Evolutionary conservation across 2,797 vertebrate genomes (phyloP), one percentile per base, ranked within the genome.

Genomic region (Parotocinclus haroldoi): DNA sequence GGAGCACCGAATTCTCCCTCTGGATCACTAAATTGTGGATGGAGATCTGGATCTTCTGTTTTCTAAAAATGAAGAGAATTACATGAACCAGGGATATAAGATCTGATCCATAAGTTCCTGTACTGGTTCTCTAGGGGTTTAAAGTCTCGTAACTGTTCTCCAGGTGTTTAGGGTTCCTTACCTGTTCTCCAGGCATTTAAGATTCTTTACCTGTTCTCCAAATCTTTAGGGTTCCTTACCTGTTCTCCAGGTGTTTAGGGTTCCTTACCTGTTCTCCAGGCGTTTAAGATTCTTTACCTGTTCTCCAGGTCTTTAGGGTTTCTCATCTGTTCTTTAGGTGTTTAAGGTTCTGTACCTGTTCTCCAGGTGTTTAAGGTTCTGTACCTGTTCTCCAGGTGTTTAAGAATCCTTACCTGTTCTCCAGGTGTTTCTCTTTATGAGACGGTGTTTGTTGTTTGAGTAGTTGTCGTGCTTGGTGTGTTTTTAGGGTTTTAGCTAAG

Each of bases 401-500:
- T 37, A 45, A n/a, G n/a, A n/a, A n/a, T n/a, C 12, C 59, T 53
- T 54, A 59, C 76, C 52, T 71, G 63, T 12, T 12, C 44, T 55
- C 46, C 5, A 59, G 17, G 57, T 45, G 17, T 27, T 39, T 12
- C 57, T 58, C 27, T 27, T 27, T 27, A 5, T 5, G 2, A 27
- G 27, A 11, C 7, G 8, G 73, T 10, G 79, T 69, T 11, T 56
- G 14, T 58, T 19, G 54, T 55, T 68, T 18, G 8, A 49, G n/a
- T 12, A 7, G 68, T 49, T 72, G 76, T 51, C 65, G 36, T 48
- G 63, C 79, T 42, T 76, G 78, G 7, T 83, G 59, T 50, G 72
- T 78, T 36, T 75, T 53, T n/a, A 89, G 69, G 16, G 72, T 69
- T 59, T 18, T 65, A 13, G 64, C 39, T 71, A 86, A 74, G 60